Percentiles rank a stretch among this genome's conserved stretches.
Conservation (phyloP, 2,113 vertebrate species). For the Atractosteus spatula region DNA sequence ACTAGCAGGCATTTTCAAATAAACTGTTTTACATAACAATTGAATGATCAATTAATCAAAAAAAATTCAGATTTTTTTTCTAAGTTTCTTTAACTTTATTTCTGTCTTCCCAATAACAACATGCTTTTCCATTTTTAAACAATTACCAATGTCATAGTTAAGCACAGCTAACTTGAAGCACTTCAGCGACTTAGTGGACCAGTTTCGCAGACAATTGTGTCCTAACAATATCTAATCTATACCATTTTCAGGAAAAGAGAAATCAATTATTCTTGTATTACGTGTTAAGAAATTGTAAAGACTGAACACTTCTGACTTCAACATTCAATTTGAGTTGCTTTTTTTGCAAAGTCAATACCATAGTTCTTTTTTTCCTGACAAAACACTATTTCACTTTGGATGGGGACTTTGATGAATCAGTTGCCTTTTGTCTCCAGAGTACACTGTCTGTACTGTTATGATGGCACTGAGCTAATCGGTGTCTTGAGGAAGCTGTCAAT, state of each 20-base stretch:
- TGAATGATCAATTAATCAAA: too few relatives aligned
- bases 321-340: slow-evolving; percentile 15
- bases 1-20: too few relatives aligned
- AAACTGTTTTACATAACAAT: too few relatives aligned
- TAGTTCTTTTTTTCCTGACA: slow-evolving; percentile 32
- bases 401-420: slow-evolving; percentile 23
- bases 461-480: slow-evolving; percentile 23
- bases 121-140: slow-evolving; percentile 5
- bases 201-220: slow-evolving; percentile 9
- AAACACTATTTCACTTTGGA: slow-evolving; percentile 16
- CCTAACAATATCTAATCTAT: slow-evolving; percentile 14
- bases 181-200: slow-evolving; percentile 1
- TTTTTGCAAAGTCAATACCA: slow-evolving; percentile 38
- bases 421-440: slow-evolving; percentile 29
- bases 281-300: slow-evolving; percentile 11
- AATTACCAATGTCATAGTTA: slow-evolving; percentile 17
- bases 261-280: slow-evolving; percentile 12
- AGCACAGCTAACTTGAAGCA: slow-evolving; percentile 9
- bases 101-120: background rate
- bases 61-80: too few relatives aligned
- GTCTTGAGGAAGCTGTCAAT: slow-evolving; percentile 32
- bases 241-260: slow-evolving; percentile 16
- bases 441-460: background rate
- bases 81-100: background rate
- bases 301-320: slow-evolving; percentile 10